Evolutionary conservation across 2,797 vertebrate species (phyloP).

Genomic region (Chaenodraco wilsoni): DNA sequence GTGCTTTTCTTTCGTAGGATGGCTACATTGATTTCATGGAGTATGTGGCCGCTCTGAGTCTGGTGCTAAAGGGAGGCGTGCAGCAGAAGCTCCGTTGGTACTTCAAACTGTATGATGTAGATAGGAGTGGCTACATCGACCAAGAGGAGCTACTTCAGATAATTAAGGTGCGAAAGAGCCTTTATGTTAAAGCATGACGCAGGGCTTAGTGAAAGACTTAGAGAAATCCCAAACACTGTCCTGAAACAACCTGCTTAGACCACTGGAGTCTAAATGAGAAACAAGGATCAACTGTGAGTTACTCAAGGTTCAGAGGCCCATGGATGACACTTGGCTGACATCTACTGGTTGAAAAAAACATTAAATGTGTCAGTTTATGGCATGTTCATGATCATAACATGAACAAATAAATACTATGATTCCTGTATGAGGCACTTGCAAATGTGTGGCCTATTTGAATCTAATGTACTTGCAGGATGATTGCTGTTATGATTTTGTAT

Average conservation of each 20-base stretch:
- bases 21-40: conserved; percentile 91
- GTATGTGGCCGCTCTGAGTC: conserved; percentile 88
- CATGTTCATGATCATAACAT: no score
- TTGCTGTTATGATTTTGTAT: no score
- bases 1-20: conserved; percentile 71
- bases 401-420: no score
- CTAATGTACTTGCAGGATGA: no score
- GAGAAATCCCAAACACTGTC: conserved; percentile 9
- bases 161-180: conserved; percentile 76
- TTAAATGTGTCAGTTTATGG: not conserved
- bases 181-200: not conserved
- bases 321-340: conserved; percentile 50
- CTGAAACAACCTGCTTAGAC: conserved; percentile 25
- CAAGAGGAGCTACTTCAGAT: conserved; percentile 86
- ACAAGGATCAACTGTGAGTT: not conserved
- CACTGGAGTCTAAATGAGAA: not conserved
- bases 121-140: conserved; percentile 88
- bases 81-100: conserved; percentile 90
- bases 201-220: not conserved
- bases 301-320: not conserved
- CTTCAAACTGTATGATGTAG: conserved; percentile 88
- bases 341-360: conserved; percentile 60
- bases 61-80: conserved; percentile 86
- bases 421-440: no score
- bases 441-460: no score